phyloP scores from a whole-genome alignment of 2,113 vertebrate species.

The Gymnogyps californianus region DNA sequence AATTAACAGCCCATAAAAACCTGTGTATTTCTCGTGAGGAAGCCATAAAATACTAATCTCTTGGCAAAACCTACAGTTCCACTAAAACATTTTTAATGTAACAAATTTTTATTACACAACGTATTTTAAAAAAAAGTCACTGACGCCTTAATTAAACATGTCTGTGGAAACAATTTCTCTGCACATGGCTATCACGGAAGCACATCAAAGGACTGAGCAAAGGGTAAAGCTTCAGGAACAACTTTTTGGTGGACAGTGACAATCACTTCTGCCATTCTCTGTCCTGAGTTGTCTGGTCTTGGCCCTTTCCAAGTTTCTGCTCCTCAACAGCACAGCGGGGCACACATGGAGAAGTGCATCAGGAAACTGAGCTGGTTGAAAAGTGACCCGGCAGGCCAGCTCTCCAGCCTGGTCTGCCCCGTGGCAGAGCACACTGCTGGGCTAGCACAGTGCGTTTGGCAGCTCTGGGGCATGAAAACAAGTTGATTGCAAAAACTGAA shows the following conservation, averaged over 20 bases:
- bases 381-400: neutral
- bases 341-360: neutral
- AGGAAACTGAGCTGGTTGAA: neutral
- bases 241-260: neutral
- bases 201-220: neutral
- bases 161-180: neutral
- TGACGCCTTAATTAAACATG: neutral
- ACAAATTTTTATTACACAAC: neutral
- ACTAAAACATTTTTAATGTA: neutral
- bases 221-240: neutral
- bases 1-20: neutral
- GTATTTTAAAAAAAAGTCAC: neutral
- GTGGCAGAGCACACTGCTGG: neutral
- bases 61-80: neutral
- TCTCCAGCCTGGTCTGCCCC: neutral
- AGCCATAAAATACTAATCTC: neutral
- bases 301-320: neutral
- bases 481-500: neutral
- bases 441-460: neutral
- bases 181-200: rapidly evolving
- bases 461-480: neutral
- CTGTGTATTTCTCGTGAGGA: neutral
- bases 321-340: neutral
- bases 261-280: neutral
- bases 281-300: neutral